Evolutionary conservation across 64 coral and sea anemone species (phyloP).

Genomic region (Dendronephthya gigantea): DNA sequence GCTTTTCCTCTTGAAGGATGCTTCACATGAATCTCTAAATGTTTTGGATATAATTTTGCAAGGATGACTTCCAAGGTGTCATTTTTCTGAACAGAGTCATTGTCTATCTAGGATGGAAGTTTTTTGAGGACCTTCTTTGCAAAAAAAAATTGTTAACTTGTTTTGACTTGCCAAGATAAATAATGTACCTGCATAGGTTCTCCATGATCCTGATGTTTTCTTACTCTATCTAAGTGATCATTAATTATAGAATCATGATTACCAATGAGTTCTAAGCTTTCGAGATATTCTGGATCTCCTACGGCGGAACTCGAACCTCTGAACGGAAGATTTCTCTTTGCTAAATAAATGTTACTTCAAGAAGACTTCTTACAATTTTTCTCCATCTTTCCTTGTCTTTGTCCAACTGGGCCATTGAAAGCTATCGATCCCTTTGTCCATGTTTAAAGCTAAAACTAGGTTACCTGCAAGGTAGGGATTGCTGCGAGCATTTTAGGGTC

Average conservation of each 20-base stretch:
- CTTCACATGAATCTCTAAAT: background rate
- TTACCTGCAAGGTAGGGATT: too few species aligned
- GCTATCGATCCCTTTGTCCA: too few species aligned
- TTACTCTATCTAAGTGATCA: background rate
- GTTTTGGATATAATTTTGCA: background rate
- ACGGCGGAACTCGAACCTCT: background rate
- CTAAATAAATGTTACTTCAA: too few species aligned
- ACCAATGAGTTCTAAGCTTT: background rate
- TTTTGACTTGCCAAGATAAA: constrained; percentile 14
- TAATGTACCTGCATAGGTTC: background rate
- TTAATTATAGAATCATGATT: background rate
- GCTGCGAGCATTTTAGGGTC: too few species aligned
- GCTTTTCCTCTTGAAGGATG: background rate
- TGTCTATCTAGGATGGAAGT: background rate
- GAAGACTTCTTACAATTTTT: too few species aligned
- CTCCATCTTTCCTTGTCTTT: too few species aligned
- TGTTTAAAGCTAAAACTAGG: too few species aligned
- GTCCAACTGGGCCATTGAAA: too few species aligned
- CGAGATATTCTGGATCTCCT: background rate
- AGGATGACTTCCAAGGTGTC: background rate
- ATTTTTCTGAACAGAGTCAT: background rate
- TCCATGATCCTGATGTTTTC: background rate
- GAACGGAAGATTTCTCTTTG: constrained; percentile 1
- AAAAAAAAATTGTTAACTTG: background rate
- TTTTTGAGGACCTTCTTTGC: background rate